Percentiles rank a stretch among this genome's conserved stretches.
Evolutionary conservation across 2,113 vertebrate genomes (phyloP).

Genomic region (Rhinopomastus cyanomelas): DNA sequence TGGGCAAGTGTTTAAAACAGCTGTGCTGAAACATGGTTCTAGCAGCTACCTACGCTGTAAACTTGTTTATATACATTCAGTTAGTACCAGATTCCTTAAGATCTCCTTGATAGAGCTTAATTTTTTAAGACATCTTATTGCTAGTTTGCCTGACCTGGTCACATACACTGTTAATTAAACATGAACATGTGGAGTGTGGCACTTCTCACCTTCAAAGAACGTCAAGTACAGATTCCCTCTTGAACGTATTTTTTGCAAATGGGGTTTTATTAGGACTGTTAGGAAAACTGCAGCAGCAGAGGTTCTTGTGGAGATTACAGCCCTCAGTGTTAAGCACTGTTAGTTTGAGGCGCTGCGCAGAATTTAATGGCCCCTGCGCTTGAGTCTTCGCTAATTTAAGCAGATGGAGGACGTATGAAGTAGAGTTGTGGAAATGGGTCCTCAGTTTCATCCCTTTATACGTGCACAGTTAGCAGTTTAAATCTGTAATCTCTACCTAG

Average conservation of each 20-base stretch:
- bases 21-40: background rate
- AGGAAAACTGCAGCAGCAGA: background rate
- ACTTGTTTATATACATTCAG: background rate
- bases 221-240: background rate
- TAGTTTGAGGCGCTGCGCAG: background rate
- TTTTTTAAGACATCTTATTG: background rate
- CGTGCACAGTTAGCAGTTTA: background rate
- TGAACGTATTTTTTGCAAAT: background rate
- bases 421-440: background rate
- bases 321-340: background rate
- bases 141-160: background rate
- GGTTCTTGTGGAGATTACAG: background rate
- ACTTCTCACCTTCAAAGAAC: background rate
- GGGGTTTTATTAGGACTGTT: background rate
- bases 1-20: background rate
- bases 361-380: background rate
- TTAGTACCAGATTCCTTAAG: background rate
- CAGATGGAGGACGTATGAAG: background rate
- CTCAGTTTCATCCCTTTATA: background rate
- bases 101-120: background rate
- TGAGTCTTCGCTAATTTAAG: background rate
- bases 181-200: background rate
- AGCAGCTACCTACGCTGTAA: background rate
- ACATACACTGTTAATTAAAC: background rate
- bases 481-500: background rate